A percentile compares a stretch with the other conserved stretches of the same genome.
These are phyloP conservation scores for Eulimnadia texana DNA, from an alignment of 1,140 invertebrate species.

Conservation along the genomic window DNA sequence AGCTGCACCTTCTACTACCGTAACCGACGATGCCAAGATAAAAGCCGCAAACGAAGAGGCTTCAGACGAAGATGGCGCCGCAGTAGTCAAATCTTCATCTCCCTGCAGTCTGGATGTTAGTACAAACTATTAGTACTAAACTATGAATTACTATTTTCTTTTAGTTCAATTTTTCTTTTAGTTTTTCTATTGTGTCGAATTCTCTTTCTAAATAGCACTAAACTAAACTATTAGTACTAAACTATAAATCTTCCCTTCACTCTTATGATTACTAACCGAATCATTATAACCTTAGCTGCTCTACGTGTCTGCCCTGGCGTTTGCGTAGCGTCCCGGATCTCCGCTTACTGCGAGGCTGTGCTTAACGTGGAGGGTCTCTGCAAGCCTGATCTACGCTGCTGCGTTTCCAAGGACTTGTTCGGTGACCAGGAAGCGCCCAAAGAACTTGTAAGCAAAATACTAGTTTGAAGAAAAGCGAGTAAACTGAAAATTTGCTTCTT, in stretches of 20 bases:
- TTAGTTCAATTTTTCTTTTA: no score
- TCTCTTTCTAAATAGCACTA: no score
- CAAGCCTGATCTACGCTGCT: constrained; percentile 42
- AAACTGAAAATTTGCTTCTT: no score
- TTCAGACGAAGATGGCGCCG: no score
- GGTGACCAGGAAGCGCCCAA: constrained; percentile 45
- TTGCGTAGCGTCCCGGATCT: constrained; percentile 62
- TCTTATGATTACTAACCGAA: constrained; percentile 7
- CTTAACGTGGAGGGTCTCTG: constrained; percentile 50
- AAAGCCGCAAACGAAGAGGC: constrained; percentile 19
- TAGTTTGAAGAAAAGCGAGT: constrained; percentile 14
- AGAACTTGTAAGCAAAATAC: constrained; percentile 36
- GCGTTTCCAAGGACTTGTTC: constrained; percentile 39
- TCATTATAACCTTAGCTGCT: constrained; percentile 14
- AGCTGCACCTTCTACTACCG: constrained; percentile 6
- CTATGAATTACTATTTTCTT: no score
- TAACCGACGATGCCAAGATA: constrained; percentile 25
- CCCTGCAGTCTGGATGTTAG: no score
- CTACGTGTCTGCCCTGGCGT: constrained; percentile 56
- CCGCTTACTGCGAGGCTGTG: constrained; percentile 70
- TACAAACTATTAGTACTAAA: no score
- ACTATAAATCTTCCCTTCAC: constrained; percentile 10
- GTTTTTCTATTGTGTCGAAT: no score
- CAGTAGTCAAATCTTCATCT: no score
- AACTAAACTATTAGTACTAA: constrained; percentile 13